Percentiles rank a stretch among this genome's conserved stretches.
phyloP scores from a whole-genome alignment of 2,888 invertebrate genomes.

The Pristionchus japonicus region DNA sequence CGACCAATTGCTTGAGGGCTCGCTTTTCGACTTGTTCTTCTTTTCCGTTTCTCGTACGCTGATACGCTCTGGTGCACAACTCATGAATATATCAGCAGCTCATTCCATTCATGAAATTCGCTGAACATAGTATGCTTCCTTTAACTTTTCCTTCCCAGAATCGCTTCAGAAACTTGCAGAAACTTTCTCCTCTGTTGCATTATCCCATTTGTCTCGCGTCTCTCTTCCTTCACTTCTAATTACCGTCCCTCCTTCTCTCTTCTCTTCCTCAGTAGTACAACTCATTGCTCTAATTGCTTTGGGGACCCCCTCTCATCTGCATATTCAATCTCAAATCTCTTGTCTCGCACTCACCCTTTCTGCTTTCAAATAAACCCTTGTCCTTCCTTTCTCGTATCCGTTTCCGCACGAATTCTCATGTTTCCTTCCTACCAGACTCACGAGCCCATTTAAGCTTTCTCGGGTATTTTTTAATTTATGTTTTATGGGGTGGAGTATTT shows the following conservation, averaged over 20 bases:
- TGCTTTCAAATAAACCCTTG: not conserved
- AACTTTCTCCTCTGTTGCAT: not conserved
- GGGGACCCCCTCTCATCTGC: slow-evolving; percentile 31
- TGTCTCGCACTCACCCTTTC: not conserved
- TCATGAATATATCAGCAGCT: not conserved
- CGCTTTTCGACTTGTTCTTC: not conserved
- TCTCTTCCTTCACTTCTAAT: slow-evolving; percentile 30
- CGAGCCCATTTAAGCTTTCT: not conserved
- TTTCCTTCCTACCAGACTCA: not conserved
- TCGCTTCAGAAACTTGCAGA: not conserved
- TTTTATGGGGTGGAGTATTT: not conserved
- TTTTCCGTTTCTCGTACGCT: not conserved
- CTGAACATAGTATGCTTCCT: not conserved
- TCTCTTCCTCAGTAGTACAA: slow-evolving; percentile 8
- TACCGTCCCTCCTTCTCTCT: slow-evolving; percentile 21
- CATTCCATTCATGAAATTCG: not conserved
- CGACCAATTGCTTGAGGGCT: not conserved
- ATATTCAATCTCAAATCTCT: slow-evolving; percentile 29
- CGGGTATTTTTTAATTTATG: too few species aligned
- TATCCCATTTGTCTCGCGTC: not conserved
- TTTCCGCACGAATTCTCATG: not conserved
- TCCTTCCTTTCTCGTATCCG: slow-evolving; percentile 11
- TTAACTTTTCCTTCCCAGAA: not conserved
- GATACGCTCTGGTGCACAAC: not conserved
- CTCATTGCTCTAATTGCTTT: slow-evolving; percentile 31